Conservation (phyloP, 2,888 invertebrate genomes). For the Timema podura region DNA sequence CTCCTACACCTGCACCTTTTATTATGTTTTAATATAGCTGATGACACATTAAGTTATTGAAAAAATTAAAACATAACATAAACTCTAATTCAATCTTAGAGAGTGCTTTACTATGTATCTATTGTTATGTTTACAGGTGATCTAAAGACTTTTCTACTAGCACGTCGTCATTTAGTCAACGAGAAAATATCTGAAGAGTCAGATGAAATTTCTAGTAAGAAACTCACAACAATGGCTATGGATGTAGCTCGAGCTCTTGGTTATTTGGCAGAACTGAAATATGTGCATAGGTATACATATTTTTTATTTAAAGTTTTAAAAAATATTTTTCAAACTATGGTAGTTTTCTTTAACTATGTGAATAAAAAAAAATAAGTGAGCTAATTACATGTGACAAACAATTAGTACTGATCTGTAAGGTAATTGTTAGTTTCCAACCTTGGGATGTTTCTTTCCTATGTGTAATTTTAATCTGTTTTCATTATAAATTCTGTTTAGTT, state of each 20-base stretch:
- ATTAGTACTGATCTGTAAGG: background rate
- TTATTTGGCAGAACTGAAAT: slow-evolving; percentile 79
- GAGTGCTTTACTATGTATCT: background rate
- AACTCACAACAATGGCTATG: slow-evolving; percentile 80
- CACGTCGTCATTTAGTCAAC: slow-evolving; percentile 72
- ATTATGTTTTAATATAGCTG: too few relatives aligned
- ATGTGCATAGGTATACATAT: slow-evolving; percentile 64
- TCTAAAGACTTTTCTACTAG: slow-evolving; percentile 81
- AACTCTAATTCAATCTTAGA: too few relatives aligned
- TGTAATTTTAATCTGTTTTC: background rate
- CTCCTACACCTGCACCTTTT: too few relatives aligned
- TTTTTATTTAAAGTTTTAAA: background rate
- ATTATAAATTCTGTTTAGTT: background rate
- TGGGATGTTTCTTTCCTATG: background rate
- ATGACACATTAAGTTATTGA: too few relatives aligned
- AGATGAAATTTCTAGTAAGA: slow-evolving; percentile 73
- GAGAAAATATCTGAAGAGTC: slow-evolving; percentile 59
- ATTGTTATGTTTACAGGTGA: slow-evolving; percentile 54
- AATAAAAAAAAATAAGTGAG: background rate
- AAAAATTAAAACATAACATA: too few relatives aligned
- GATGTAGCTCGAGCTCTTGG: slow-evolving; percentile 82
- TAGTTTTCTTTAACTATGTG: background rate
- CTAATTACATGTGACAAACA: background rate
- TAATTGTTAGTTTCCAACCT: background rate
- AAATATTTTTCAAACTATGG: background rate